Evolutionary conservation across 2,888 invertebrate genomes (phyloP).

Genomic region (Caenorhabditis sp.): DNA sequence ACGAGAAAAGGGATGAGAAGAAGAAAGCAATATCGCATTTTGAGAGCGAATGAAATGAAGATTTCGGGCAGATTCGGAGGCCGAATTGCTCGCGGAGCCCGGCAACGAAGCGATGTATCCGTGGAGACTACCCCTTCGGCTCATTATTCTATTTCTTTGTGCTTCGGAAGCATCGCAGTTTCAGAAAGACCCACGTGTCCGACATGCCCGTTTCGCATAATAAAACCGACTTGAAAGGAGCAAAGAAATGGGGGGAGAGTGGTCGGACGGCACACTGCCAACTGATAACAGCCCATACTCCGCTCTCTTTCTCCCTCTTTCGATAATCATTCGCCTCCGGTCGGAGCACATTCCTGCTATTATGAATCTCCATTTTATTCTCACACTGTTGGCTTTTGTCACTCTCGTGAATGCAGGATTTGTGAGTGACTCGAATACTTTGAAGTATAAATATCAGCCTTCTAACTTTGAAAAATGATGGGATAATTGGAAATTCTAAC

Average conservation of each 20-base stretch:
- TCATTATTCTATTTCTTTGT: no score
- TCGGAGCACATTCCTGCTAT: constrained; percentile 21
- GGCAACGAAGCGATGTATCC: constrained; percentile 10
- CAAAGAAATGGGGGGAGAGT: constrained; percentile 6
- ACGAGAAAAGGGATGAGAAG: no score
- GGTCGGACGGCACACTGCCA: constrained; percentile 5
- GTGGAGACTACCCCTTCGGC: no score
- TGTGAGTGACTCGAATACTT: constrained; percentile 19
- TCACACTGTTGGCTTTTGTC: neutral
- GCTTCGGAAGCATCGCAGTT: no score
- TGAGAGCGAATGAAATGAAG: constrained; percentile 21
- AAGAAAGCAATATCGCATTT: constrained; percentile 10
- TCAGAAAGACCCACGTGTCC: constrained; percentile 6
- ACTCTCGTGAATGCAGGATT: constrained; percentile 1
- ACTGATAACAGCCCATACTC: constrained; percentile 36
- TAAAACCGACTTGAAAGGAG: constrained; percentile 18
- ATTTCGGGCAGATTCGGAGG: neutral
- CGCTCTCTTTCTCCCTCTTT: constrained; percentile 3
- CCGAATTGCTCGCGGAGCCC: neutral
- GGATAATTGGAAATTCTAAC: no score
- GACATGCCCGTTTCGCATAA: constrained; percentile 12
- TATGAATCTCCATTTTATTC: constrained; percentile 1
- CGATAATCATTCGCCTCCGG: constrained; percentile 44
- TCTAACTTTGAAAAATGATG: no score
- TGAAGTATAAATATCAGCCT: no score